Conservation (phyloP, 2,113 vertebrate genomes). For the Phrynosoma blainvillii region DNA sequence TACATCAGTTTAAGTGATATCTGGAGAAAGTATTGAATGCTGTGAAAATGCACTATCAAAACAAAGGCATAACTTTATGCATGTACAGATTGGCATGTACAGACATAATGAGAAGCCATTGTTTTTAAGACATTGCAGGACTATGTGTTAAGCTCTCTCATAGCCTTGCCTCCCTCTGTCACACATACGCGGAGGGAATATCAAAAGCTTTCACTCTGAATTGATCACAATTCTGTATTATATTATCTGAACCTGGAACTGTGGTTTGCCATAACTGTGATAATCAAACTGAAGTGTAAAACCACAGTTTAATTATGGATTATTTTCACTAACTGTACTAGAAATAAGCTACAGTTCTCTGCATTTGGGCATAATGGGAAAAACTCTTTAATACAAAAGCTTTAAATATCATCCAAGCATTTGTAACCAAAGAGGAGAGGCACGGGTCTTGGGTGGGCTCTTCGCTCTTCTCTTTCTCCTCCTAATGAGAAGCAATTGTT, state of each 20-base stretch:
- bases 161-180: background rate
- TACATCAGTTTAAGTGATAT: background rate
- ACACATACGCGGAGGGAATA: background rate
- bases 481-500: background rate
- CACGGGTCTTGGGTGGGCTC: background rate
- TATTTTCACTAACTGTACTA: background rate
- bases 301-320: background rate
- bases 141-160: too few relatives aligned
- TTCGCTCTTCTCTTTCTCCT: background rate
- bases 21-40: background rate
- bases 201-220: background rate
- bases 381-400: background rate
- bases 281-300: background rate
- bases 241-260: background rate
- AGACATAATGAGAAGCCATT: background rate
- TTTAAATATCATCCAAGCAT: background rate
- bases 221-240: background rate
- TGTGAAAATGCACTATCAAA: background rate
- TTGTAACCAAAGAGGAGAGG: background rate
- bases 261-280: too few relatives aligned
- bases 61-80: background rate
- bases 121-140: background rate
- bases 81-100: background rate
- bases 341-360: background rate
- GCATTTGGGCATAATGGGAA: background rate